These are phyloP conservation scores for Spatulosminthurus flaviceps DNA, from an alignment of 2,888 invertebrate species.

Conservation along the genomic window DNA sequence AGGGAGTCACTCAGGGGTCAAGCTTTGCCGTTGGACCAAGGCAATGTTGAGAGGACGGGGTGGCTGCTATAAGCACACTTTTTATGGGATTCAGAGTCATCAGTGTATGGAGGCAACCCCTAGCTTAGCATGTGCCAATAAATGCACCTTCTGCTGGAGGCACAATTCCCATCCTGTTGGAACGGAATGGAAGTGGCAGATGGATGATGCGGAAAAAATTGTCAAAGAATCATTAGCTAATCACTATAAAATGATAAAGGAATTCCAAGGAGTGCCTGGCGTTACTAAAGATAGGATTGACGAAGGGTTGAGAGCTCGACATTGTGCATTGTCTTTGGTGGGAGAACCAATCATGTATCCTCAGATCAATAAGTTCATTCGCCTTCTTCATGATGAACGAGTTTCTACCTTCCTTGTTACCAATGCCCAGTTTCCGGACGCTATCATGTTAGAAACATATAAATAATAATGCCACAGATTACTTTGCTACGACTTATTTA, in stretches of 20 bases:
- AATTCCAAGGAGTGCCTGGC: conserved; percentile 70
- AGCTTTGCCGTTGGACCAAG: conserved; percentile 73
- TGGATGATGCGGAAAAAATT: conserved; percentile 69
- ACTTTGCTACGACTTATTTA: not conserved
- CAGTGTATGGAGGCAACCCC: conserved; percentile 73
- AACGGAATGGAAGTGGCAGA: conserved; percentile 73
- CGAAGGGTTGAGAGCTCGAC: conserved; percentile 69
- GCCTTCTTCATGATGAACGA: conserved; percentile 68
- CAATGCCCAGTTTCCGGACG: conserved; percentile 73
- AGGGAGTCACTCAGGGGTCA: conserved; percentile 71
- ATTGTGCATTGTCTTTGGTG: conserved; percentile 72
- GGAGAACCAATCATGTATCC: conserved; percentile 74
- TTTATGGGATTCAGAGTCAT: conserved; percentile 71
- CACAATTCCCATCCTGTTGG: conserved; percentile 70
- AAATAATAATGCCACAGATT: not conserved
- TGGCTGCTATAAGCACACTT: conserved; percentile 73
- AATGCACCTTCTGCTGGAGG: conserved; percentile 73
- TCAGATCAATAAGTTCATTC: conserved; percentile 69
- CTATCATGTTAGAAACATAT: conserved; percentile 67
- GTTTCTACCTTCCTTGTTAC: conserved; percentile 72
- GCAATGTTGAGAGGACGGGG: conserved; percentile 66
- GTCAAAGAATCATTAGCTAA: conserved; percentile 69
- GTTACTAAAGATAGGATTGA: conserved; percentile 68
- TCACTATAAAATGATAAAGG: conserved; percentile 70
- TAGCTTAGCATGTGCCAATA: conserved; percentile 69